Conservation (phyloP, 2,888 invertebrate genomes). For the Germaria angustata region DNA sequence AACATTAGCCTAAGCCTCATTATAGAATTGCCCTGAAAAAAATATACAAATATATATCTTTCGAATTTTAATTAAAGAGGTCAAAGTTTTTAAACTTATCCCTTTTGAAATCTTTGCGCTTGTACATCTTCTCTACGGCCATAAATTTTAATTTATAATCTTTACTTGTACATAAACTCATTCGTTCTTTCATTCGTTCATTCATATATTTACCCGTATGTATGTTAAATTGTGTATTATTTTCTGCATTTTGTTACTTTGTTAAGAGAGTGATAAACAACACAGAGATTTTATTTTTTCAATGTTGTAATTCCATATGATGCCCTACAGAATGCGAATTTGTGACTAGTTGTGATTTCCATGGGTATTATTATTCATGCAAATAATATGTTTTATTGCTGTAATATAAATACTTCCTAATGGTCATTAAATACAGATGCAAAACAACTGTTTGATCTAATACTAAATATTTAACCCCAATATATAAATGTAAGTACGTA, state of each 20-base stretch:
- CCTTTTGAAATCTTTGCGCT: slow-evolving; percentile 40
- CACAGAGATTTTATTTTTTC: slow-evolving; percentile 38
- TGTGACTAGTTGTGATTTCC: background rate
- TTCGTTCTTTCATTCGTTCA: slow-evolving; percentile 3
- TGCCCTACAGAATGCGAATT: slow-evolving; percentile 30
- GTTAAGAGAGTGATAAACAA: slow-evolving; percentile 44
- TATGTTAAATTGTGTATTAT: background rate
- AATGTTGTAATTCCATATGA: background rate
- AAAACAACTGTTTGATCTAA: background rate
- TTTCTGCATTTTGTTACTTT: slow-evolving; percentile 29
- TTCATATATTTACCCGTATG: background rate
- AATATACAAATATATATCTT: too few relatives aligned
- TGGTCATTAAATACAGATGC: background rate
- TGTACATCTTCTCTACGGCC: slow-evolving; percentile 49
- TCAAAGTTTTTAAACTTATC: slow-evolving; percentile 45
- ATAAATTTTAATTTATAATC: slow-evolving; percentile 66
- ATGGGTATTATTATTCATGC: background rate
- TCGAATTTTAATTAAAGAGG: slow-evolving; percentile 58
- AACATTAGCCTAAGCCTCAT: slow-evolving; percentile 1
- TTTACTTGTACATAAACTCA: slow-evolving; percentile 29
- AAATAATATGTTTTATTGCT: background rate
- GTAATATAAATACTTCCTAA: background rate
- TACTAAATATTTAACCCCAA: too few relatives aligned
- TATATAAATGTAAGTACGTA: too few relatives aligned
- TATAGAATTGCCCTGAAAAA: background rate